phyloP scores from a whole-genome alignment of 2,113 vertebrate species.

The Stomatorhinus ivindoensis region DNA sequence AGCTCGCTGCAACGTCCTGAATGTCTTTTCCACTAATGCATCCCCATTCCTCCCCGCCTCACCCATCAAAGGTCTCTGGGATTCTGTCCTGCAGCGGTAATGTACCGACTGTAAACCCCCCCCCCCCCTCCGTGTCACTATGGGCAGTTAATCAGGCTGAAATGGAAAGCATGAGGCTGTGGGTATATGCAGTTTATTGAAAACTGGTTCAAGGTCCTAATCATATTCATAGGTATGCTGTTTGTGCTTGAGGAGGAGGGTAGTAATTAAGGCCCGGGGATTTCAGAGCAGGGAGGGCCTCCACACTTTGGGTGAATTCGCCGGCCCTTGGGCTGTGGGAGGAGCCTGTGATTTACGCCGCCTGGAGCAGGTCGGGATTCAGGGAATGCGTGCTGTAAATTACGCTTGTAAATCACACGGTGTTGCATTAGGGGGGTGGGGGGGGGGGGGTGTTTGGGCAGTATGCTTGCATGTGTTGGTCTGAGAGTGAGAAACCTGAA shows the following conservation, averaged over 20 bases:
- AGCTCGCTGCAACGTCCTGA: neutral
- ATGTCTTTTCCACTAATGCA: neutral
- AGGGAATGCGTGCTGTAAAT: slow-evolving; percentile 23
- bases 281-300: neutral
- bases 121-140: neutral
- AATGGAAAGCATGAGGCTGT: neutral
- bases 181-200: neutral
- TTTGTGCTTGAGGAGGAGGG: neutral
- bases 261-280: neutral
- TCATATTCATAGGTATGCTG: neutral
- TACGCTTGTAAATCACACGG: neutral
- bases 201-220: neutral
- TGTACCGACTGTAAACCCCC: neutral
- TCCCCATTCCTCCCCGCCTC: neutral
- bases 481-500: neutral
- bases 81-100: neutral
- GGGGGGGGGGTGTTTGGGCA: neutral
- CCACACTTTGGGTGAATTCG: slow-evolving; percentile 45
- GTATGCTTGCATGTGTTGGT: neutral
- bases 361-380: slow-evolving; percentile 30
- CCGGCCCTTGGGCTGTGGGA: slow-evolving; percentile 23
- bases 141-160: neutral
- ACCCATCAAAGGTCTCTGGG: neutral
- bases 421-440: neutral
- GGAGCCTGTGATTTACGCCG: slow-evolving; percentile 34